Conservation (phyloP, 2,888 invertebrate genomes). For the Flexamia atlantica region DNA sequence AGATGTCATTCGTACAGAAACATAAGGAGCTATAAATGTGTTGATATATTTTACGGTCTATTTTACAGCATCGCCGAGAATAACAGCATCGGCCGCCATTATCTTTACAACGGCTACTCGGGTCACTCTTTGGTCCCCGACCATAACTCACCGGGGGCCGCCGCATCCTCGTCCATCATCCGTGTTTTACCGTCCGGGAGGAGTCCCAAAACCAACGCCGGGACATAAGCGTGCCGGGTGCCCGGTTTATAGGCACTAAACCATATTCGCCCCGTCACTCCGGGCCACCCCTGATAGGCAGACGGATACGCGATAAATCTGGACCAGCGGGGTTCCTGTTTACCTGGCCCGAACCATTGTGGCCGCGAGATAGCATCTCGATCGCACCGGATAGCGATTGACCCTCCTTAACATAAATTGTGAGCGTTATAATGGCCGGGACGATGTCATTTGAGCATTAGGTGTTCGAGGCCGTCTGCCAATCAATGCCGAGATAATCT, state of each 20-base stretch:
- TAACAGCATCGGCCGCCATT: conserved; percentile 1
- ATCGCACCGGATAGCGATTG: conserved; percentile 44
- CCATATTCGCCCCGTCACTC: conserved; percentile 16
- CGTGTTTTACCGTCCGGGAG: conserved; percentile 24
- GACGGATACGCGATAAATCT: background rate
- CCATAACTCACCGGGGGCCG: conserved; percentile 1
- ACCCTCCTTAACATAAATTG: conserved; percentile 58
- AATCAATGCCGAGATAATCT: conserved; percentile 50
- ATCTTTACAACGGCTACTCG: conserved; percentile 31
- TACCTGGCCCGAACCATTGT: conserved; percentile 41
- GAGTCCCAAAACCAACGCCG: conserved; percentile 27
- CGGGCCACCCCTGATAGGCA: conserved; percentile 20
- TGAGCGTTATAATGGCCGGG: conserved; percentile 19
- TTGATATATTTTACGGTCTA: conserved; percentile 30
- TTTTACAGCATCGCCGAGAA: conserved; percentile 9
- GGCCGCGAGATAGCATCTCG: conserved; percentile 43
- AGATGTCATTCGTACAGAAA: conserved; percentile 24
- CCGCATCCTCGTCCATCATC: conserved; percentile 25
- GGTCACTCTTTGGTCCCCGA: background rate
- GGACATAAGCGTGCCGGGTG: conserved; percentile 33
- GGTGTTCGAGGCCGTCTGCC: conserved; percentile 56
- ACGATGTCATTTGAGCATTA: conserved; percentile 49
- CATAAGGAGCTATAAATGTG: conserved; percentile 37
- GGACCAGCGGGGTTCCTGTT: conserved; percentile 46
- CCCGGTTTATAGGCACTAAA: conserved; percentile 42